Conservation (phyloP, 2,113 vertebrate genomes). For the Castor canadensis region DNA sequence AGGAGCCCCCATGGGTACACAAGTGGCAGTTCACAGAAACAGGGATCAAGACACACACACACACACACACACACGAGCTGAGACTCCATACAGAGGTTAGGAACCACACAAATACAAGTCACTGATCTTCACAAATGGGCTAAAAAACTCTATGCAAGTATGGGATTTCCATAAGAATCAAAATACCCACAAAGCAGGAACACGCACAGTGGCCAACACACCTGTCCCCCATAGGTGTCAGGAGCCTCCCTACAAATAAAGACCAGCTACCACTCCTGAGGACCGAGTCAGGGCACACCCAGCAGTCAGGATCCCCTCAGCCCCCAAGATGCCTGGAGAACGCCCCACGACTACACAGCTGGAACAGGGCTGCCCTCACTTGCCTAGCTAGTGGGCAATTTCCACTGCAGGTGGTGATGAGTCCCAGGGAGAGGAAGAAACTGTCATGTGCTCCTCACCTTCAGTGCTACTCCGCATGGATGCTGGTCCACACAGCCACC, state of each 20-base stretch:
- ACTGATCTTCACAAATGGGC: neutral
- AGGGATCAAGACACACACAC: neutral
- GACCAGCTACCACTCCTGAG: neutral
- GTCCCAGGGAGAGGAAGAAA: too few species aligned
- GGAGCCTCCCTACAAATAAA: neutral
- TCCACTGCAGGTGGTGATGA: neutral
- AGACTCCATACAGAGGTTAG: neutral
- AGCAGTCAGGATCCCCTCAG: neutral
- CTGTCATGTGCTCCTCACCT: neutral
- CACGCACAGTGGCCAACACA: neutral
- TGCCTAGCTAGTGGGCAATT: too few species aligned
- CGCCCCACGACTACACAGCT: neutral
- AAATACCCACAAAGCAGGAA: neutral
- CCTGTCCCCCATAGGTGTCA: neutral
- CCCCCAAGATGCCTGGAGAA: neutral
- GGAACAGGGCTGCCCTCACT: neutral
- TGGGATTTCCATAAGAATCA: neutral
- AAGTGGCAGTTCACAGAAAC: neutral
- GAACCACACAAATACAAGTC: neutral
- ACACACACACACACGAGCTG: neutral
- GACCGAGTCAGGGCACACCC: neutral
- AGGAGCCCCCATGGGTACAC: neutral
- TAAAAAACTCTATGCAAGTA: neutral
- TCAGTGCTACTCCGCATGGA: constrained; percentile 82
- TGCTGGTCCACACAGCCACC: constrained; percentile 59